A percentile compares a stretch with the other conserved stretches of the same genome.
These are phyloP conservation scores for Eupithecia insigniata DNA, from an alignment of 2,888 invertebrate species.

Conservation along the genomic window DNA sequence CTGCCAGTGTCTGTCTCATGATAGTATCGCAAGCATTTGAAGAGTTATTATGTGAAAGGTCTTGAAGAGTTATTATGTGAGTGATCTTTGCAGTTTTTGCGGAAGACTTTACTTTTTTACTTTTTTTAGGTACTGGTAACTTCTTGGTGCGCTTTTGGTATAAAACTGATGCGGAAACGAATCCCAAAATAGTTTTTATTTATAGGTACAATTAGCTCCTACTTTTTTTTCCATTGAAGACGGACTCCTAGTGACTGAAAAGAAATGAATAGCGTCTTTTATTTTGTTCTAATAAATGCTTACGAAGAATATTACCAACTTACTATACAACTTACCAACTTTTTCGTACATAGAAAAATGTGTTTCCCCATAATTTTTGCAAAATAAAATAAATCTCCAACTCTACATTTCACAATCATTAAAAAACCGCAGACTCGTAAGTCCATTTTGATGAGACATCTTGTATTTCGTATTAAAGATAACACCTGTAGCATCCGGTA, in stretches of 20 bases:
- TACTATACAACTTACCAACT: not conserved
- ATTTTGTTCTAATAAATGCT: not conserved
- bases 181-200: not conserved
- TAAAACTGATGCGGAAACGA: not conserved
- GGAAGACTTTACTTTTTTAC: not conserved
- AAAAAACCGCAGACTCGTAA: not conserved
- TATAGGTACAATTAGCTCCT: too few relatives aligned
- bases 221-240: too few relatives aligned
- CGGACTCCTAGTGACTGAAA: too few relatives aligned
- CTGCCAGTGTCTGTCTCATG: too few relatives aligned
- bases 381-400: not conserved
- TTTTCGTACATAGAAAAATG: not conserved
- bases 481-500: not conserved
- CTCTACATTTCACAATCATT: not conserved
- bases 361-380: not conserved
- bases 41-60: conserved; percentile 26
- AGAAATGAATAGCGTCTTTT: not conserved
- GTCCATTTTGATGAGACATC: not conserved
- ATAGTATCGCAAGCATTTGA: too few relatives aligned
- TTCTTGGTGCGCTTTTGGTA: not conserved
- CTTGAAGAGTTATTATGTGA: conserved; percentile 29
- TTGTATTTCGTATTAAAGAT: not conserved
- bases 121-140: not conserved
- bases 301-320: not conserved
- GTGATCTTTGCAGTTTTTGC: not conserved